These are phyloP conservation scores for Brachionus sp. DNA, from an alignment of 1,140 invertebrate species.

Conservation along the genomic window DNA sequence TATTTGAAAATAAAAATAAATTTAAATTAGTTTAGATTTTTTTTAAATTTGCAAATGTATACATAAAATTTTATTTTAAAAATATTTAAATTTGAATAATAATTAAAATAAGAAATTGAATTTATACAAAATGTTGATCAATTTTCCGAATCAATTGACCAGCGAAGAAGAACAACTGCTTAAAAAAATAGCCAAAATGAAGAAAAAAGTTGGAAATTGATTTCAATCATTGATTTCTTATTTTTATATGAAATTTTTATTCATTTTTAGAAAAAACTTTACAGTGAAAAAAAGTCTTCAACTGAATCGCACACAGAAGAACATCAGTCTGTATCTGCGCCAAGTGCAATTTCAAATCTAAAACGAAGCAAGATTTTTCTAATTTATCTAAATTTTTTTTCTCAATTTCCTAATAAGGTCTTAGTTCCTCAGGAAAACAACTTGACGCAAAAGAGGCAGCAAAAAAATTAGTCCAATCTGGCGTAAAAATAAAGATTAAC, in stretches of 20 bases:
- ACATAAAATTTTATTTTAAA: neutral
- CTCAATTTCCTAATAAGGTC: neutral
- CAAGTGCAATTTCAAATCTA: neutral
- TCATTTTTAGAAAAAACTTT: conserved; percentile 25
- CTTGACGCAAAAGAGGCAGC: conserved; percentile 41
- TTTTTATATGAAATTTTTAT: neutral
- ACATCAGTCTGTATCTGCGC: neutral
- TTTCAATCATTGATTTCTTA: neutral
- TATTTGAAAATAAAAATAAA: too few relatives aligned
- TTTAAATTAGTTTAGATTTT: too few relatives aligned
- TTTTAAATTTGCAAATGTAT: neutral
- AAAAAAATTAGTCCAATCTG: conserved; percentile 32
- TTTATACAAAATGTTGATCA: conserved; percentile 28
- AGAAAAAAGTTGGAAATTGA: conserved; percentile 15
- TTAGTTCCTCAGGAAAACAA: conserved; percentile 1
- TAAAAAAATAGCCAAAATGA: conserved; percentile 45
- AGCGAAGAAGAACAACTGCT: conserved; percentile 41
- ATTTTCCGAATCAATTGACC: conserved; percentile 45
- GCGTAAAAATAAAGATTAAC: neutral
- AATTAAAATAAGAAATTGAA: neutral
- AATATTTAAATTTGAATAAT: neutral
- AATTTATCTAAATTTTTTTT: neutral
- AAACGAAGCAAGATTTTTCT: neutral
- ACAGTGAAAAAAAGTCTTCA: conserved; percentile 14
- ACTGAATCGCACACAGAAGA: neutral